Base-by-base conservation (phyloP, 2,888 invertebrate species). In the Zygaena filipendulae region DNA sequence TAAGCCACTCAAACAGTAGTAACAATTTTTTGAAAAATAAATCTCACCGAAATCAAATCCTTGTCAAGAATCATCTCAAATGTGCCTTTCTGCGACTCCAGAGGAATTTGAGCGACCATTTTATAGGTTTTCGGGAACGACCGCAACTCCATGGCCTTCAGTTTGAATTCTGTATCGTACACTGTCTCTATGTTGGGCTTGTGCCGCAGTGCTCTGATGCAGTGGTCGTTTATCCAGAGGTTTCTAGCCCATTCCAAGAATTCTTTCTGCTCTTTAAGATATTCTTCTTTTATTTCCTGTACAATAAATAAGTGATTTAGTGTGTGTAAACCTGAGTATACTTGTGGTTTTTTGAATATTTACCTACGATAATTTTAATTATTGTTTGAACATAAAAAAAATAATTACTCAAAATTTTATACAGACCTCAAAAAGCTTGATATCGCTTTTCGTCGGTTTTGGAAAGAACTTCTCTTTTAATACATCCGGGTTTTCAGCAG, bases 171-270 rank as follows among this genome's bases (percentile, higher is more conserved):
- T 0, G 71, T 69, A 8, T 70, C 63, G 10, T 75, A 77, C 0
- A 66, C 50, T 0, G 38, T 40, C 23, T 77, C 75, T 2, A 70
- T 42, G 0, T 34, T 25, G 0, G 66, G 68, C 20, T 63, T 68
- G 0, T 74, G 71, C 0, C 64, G 49, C 2, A 77, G 34, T 0
- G 67, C 68, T 6, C 71, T 43, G 2, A 59, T 45, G 24, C 67
- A 70, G 14, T 72, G 64, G 3, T 39, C 45, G 0, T 38, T 58
- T 0, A 42, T 32, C 77, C 77, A 79, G 0, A 60, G 30, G 0
- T 42, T 29, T 33, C 60, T 68, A 0, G 72, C 72, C 77, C 77
- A 79, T 25, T 60, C 59, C 35, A 44, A 43, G 36, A 44, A 79
- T 24, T 69, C 72, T 29, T 62, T 43, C 35, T 75, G 66, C 36